Conservation (phyloP, 2,113 vertebrate genomes). For the Malurus melanocephalus region DNA sequence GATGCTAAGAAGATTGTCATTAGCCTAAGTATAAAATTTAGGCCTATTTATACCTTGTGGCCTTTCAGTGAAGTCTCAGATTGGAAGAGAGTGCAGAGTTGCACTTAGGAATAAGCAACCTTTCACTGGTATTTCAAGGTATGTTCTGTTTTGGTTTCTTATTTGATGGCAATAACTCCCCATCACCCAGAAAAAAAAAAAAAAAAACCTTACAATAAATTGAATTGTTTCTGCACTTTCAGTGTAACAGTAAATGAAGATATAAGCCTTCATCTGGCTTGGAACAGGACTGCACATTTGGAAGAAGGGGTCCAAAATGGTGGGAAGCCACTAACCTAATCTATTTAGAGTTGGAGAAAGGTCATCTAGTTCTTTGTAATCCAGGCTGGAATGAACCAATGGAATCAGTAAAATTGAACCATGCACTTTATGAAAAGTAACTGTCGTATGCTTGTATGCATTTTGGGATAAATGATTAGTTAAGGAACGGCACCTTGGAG, state of each 20-base stretch:
- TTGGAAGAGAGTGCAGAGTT: not conserved
- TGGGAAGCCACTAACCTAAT: not conserved
- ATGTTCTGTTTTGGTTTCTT: not conserved
- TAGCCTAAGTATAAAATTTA: not conserved
- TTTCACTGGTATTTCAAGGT: not conserved
- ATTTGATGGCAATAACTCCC: not conserved
- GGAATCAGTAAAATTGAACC: not conserved
- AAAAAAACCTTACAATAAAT: not conserved
- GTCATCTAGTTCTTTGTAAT: not conserved
- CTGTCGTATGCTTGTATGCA: fast-evolving
- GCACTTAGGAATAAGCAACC: not conserved
- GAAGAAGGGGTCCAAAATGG: not conserved
- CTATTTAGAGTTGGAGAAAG: not conserved
- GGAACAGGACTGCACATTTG: not conserved
- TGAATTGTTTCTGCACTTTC: not conserved
- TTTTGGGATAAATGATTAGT: not conserved
- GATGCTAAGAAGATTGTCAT: not conserved
- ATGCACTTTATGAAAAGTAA: not conserved
- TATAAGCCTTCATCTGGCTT: not conserved
- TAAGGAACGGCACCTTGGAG: not conserved
- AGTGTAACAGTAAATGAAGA: not conserved
- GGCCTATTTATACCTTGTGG: not conserved
- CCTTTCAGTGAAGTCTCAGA: not conserved
- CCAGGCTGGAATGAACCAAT: not conserved
- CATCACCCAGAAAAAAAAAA: not conserved